Percentiles rank a stretch among this genome's conserved stretches.
These are phyloP conservation scores for Epirrita christyi DNA, from an alignment of 2,888 invertebrate species.

Conservation along the genomic window DNA sequence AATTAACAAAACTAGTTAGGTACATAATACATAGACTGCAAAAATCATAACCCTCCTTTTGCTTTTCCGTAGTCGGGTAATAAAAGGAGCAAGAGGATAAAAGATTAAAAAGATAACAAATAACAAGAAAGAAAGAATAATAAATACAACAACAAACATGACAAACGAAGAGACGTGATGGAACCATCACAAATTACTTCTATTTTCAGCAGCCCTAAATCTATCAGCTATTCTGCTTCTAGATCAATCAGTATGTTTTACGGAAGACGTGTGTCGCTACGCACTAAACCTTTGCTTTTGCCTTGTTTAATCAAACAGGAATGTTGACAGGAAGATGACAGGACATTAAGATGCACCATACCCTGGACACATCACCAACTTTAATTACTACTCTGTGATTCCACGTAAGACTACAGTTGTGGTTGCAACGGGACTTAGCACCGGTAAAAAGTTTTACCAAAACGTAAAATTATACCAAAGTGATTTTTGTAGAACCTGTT, in stretches of 20 bases:
- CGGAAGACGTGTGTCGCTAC: background rate
- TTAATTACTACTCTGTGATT: slow-evolving; percentile 17
- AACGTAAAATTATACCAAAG: slow-evolving; percentile 14
- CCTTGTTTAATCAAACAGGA: background rate
- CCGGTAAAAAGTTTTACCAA: slow-evolving; percentile 21
- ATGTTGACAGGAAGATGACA: slow-evolving; percentile 6
- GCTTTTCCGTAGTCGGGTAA: too few species aligned
- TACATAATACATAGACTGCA: too few species aligned
- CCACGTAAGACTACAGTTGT: slow-evolving; percentile 15
- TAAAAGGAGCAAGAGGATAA: too few species aligned
- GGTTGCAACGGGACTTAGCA: slow-evolving; percentile 19
- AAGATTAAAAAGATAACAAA: too few species aligned
- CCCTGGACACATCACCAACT: background rate
- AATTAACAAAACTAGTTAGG: too few species aligned
- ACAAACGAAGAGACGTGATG: background rate
- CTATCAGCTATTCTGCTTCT: too few species aligned
- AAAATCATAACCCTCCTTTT: too few species aligned
- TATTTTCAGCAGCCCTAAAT: too few species aligned
- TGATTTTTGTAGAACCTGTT: slow-evolving; percentile 22
- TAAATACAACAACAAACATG: background rate
- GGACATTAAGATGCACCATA: slow-evolving; percentile 1
- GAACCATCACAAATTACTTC: background rate
- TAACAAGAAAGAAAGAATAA: too few species aligned
- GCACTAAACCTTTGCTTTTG: background rate
- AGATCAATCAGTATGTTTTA: too few species aligned